Conservation (phyloP, 2,113 vertebrate species). For the Mirounga angustirostris region DNA sequence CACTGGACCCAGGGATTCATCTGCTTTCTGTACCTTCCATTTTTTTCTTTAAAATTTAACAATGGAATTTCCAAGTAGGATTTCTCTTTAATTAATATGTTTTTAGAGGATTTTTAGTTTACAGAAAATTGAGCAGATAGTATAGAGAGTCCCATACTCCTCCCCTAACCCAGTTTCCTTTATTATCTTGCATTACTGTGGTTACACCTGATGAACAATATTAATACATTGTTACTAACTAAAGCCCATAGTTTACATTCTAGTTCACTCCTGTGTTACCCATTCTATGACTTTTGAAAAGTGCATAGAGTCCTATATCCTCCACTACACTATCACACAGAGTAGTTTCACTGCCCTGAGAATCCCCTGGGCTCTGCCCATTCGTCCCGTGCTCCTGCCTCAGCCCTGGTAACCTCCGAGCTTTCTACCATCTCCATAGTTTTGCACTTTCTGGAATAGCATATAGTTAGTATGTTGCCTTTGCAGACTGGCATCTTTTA, state of each 20-base stretch:
- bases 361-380: background rate
- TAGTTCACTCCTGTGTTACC: background rate
- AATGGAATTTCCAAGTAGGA: background rate
- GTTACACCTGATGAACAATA: background rate
- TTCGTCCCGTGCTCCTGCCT: background rate
- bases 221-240: background rate
- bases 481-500: background rate
- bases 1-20: background rate
- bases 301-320: background rate
- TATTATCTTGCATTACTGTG: background rate
- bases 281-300: background rate
- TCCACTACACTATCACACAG: background rate
- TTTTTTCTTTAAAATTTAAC: constrained; percentile 1
- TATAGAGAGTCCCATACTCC: background rate
- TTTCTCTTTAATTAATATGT: constrained; percentile 42
- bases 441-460: background rate
- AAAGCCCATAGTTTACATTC: background rate
- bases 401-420: background rate
- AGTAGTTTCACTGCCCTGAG: background rate
- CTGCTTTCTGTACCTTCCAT: background rate
- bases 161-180: no score
- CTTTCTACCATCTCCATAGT: background rate
- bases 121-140: background rate
- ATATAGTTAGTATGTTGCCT: background rate
- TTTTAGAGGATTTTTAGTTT: constrained; percentile 5